Base-by-base conservation (phyloP, 2,888 invertebrate species). In the Ochropacha duplaris region DNA sequence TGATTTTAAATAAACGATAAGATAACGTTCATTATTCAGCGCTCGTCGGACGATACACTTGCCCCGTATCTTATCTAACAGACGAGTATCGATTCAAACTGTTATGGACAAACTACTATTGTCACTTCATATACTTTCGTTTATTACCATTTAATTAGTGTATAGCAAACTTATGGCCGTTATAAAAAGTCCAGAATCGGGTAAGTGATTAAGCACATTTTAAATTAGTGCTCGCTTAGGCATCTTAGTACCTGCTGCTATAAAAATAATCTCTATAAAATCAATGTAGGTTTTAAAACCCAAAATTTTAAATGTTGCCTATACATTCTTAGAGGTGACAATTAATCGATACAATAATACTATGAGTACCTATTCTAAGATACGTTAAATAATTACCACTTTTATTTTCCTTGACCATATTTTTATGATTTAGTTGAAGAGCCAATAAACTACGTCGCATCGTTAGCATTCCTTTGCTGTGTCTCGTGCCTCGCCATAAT, bases 1-100 rank as follows among this genome's bases (percentile, higher is more conserved):
- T 76, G 73, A 80, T 68, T 72, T 68, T 65, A 66, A 79, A 83
- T 74, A 75, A 78, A 57, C 62, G 90, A 91, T 91, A 87, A 91
- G 89, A 90, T 88, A 78, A 74, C 65, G 66, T 58, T 64, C 68
- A 81, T 79, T 82, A 83, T 78, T 80, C 77, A 73, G 70, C 71
- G 73, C 71, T 75, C 74, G 72, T 71, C 74, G 70, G 76, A 71
- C 66, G 63, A 62, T 65, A 65, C 65, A 70, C 76, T 78, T 72
- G 76, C 64, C 59, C 57, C 66, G 60, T 87, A 90, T 91, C 89
- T 90, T 79, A 90, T 90, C 90, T 68, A 67, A 66, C 76, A 76
- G 70, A 75, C 71, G 66, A 81, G 82, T 86, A 85, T 86, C 74
- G 86, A 85, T 84, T 83, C n/a, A 36, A 77, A 74, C 81, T 77